Evolutionary conservation across 2,113 vertebrate genomes (phyloP).

Genomic region (Sander vitreus): DNA sequence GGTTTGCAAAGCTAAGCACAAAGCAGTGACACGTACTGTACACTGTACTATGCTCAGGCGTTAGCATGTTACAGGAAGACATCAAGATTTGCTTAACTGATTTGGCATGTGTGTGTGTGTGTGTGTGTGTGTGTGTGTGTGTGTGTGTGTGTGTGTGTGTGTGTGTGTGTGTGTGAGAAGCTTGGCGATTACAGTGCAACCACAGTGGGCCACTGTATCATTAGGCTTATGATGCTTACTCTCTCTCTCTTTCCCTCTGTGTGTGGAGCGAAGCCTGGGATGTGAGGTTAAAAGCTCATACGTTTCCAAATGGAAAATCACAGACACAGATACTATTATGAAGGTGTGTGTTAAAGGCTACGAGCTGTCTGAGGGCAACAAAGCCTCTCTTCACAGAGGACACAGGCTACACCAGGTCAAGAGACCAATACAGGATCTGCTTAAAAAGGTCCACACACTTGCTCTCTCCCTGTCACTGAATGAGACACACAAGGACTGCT

Average conservation of each 20-base stretch:
- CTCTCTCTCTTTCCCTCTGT: constrained; percentile 49
- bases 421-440: constrained; percentile 70
- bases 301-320: constrained; percentile 79
- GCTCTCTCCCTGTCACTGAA: constrained; percentile 68
- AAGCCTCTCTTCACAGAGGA: constrained; percentile 79
- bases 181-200: constrained; percentile 43
- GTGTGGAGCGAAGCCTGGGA: constrained; percentile 43
- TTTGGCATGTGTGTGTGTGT: constrained; percentile 42
- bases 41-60: constrained; percentile 41
- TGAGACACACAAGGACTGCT: constrained; percentile 68
- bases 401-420: constrained; percentile 60
- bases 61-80: constrained; percentile 43
- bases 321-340: constrained; percentile 79
- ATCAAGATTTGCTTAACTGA: constrained; percentile 54
- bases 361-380: constrained; percentile 72
- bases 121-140: too few species aligned
- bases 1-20: background rate
- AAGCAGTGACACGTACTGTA: constrained; percentile 15
- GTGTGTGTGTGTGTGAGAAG: constrained; percentile 32
- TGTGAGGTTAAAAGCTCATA: constrained; percentile 69
- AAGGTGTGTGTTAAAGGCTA: constrained; percentile 68
- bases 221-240: constrained; percentile 62
- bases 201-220: constrained; percentile 73
- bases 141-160: background rate
- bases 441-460: constrained; percentile 57